Conservation (phyloP, 1,140 invertebrate species). For the Diabrotica virgifera region DNA sequence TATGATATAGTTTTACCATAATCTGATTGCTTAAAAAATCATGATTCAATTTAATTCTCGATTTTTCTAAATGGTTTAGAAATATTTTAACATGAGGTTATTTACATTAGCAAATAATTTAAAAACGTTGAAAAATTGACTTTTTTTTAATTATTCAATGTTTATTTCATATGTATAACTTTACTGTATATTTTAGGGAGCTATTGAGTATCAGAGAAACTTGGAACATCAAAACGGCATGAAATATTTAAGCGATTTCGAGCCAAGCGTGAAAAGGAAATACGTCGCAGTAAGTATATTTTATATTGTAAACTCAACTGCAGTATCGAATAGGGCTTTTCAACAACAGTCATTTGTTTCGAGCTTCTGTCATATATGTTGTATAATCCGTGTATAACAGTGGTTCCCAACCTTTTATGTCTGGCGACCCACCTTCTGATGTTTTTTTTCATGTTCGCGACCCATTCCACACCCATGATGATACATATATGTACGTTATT, state of each 20-base stretch:
- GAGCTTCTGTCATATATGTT: too few species aligned
- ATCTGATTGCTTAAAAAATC: neutral
- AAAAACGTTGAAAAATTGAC: neutral
- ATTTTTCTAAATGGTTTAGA: neutral
- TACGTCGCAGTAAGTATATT: conserved; percentile 28
- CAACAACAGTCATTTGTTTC: too few species aligned
- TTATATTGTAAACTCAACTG: too few species aligned
- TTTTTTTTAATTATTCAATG: neutral
- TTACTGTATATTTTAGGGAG: conserved; percentile 26
- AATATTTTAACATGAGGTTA: neutral
- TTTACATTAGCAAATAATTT: neutral
- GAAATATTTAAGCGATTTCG: conserved; percentile 37
- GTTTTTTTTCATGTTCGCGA: too few species aligned
- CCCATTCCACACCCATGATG: too few species aligned
- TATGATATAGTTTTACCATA: too few species aligned
- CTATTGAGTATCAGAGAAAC: conserved; percentile 36
- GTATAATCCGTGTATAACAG: too few species aligned
- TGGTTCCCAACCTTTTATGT: too few species aligned
- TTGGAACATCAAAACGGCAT: conserved; percentile 39
- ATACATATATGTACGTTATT: too few species aligned
- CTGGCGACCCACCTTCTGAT: too few species aligned
- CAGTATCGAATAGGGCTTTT: too few species aligned
- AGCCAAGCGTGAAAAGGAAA: conserved; percentile 30
- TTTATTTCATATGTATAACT: neutral
- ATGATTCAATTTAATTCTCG: neutral